Evolutionary conservation across 1,140 invertebrate species (phyloP).

Genomic region (Marisa cornuarietis): DNA sequence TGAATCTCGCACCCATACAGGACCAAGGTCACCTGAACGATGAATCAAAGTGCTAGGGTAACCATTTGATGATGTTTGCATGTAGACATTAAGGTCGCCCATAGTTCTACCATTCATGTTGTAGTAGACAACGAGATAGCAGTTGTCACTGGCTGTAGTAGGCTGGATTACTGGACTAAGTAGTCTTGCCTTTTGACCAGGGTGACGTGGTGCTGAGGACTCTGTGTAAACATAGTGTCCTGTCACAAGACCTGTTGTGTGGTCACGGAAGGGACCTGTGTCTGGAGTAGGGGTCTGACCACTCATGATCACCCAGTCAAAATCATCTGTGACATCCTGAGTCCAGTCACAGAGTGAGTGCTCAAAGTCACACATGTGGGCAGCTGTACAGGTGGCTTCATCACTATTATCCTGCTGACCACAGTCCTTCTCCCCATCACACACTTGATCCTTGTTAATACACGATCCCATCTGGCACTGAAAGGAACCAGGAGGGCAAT

Average conservation of each 20-base stretch:
- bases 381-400: conserved; percentile 12
- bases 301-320: conserved; percentile 73
- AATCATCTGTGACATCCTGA: conserved; percentile 78
- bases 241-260: conserved; percentile 68
- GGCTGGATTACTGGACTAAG: conserved; percentile 50
- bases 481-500: conserved; percentile 40
- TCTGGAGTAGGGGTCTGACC: conserved; percentile 62
- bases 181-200: conserved; percentile 55
- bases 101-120: conserved; percentile 63
- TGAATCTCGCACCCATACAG: conserved; percentile 53
- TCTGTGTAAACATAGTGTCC: conserved; percentile 76
- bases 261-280: conserved; percentile 79
- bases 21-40: conserved; percentile 50
- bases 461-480: conserved; percentile 46
- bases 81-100: conserved; percentile 58
- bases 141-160: conserved; percentile 36
- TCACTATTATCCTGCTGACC: conserved; percentile 44
- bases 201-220: conserved; percentile 62
- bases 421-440: conserved; percentile 60
- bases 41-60: conserved; percentile 42
- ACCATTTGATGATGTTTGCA: conserved; percentile 31
- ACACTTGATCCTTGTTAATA: conserved; percentile 45
- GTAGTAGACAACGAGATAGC: conserved; percentile 60
- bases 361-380: conserved; percentile 77
- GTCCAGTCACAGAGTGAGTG: conserved; percentile 78